phyloP scores from a whole-genome alignment of 2,797 vertebrate species.

The Anisognathus igniventris region DNA sequence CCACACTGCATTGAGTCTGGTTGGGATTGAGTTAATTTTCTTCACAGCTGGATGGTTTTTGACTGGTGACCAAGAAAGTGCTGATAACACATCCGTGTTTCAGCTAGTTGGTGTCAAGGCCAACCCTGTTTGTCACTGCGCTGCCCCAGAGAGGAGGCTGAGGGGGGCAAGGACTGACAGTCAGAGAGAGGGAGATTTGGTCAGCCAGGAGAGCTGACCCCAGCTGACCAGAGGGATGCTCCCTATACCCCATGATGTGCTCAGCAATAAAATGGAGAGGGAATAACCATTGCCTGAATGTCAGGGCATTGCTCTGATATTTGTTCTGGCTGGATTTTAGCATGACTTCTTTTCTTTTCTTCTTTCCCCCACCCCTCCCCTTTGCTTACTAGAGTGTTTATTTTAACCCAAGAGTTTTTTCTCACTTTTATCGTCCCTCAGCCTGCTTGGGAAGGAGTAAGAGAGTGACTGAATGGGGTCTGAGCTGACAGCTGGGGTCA shows the following conservation, averaged over 20 bases:
- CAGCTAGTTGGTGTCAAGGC: not conserved
- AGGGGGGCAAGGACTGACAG: not conserved
- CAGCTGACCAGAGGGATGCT: not conserved
- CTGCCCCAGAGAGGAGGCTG: not conserved
- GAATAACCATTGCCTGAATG: not conserved
- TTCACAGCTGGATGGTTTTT: not conserved
- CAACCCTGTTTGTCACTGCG: not conserved
- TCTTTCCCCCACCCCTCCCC: not conserved
- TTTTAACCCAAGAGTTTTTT: not conserved
- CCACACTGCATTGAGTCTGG: not conserved
- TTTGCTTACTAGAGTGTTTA: not conserved
- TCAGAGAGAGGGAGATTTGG: not conserved
- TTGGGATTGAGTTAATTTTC: not conserved
- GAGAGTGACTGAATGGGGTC: not conserved
- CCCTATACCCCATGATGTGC: rapidly evolving
- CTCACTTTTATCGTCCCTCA: not conserved
- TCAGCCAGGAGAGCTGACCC: not conserved
- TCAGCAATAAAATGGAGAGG: not conserved
- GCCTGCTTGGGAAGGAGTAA: not conserved
- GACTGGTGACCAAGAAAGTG: not conserved
- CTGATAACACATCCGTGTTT: not conserved
- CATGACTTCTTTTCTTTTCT: not conserved
- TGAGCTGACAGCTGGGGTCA: not conserved
- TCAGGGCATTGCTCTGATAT: not conserved
- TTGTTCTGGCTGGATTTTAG: not conserved